A percentile compares a stretch with the other conserved stretches of the same genome.
Conservation (phyloP, 2,113 vertebrate species). For the Suncus etruscus region DNA sequence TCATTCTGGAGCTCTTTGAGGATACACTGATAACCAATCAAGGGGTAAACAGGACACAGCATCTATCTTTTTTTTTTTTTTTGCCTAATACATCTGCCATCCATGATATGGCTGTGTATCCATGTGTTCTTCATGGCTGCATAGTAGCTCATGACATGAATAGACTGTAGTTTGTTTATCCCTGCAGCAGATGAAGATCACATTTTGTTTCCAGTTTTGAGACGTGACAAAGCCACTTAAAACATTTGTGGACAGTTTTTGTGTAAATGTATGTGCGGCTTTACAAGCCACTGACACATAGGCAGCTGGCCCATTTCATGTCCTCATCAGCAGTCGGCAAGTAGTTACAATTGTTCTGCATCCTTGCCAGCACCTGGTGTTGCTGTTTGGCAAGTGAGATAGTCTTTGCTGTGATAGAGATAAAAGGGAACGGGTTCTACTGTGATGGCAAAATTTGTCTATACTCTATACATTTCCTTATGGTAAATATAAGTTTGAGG, state of each 20-base stretch:
- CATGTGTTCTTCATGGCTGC: not conserved
- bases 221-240: not conserved
- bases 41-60: too few relatives aligned
- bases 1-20: too few relatives aligned
- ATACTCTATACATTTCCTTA: not conserved
- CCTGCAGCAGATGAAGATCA: not conserved
- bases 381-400: not conserved
- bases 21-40: too few relatives aligned
- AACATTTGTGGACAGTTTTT: constrained; percentile 15
- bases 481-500: not conserved
- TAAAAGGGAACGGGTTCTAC: not conserved
- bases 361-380: not conserved
- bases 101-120: not conserved
- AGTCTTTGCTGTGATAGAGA: constrained; percentile 29
- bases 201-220: constrained; percentile 5
- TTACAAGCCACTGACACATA: not conserved
- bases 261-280: not conserved
- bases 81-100: not conserved
- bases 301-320: not conserved
- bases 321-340: not conserved
- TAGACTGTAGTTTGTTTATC: not conserved
- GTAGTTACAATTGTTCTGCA: not conserved
- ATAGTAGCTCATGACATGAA: not conserved
- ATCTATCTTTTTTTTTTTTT: too few relatives aligned
- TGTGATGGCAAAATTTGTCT: not conserved